Evolutionary conservation across 2,888 invertebrate genomes (phyloP), one percentile per base, ranked within the genome.

Genomic region (Drosophila testacea): DNA sequence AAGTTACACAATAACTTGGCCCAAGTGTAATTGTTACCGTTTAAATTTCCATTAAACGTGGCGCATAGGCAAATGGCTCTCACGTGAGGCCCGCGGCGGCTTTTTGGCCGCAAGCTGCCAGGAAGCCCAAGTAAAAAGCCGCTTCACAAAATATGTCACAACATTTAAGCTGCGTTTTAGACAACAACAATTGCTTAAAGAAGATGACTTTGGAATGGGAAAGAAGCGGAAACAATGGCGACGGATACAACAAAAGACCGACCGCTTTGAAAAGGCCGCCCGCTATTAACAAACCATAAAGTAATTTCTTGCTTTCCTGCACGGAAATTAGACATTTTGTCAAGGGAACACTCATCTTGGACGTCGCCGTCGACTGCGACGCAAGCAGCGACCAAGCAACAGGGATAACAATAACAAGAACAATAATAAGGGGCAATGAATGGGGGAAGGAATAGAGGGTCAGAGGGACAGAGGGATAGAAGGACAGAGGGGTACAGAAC

Each of bases 271-370:
- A 73, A 75, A 79, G 83, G 80, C 83, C 83, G 85, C 78, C 87
- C 71, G 79, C 88, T 88, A 88, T 88, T 88, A 88, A 83, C 89
- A 88, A 88, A 88, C 88, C 88, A 84, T 88, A 88, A 88, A 88
- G 88, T 88, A 86, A 88, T 85, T 88, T 88, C 87, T 88, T 88
- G 86, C 82, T 88, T 88, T 87, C 87, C 87, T 83, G 76, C 86
- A 80, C 80, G 88, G 88, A 88, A 88, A 88, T 88, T 88, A 88
- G 87, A 86, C 85, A 84, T 88, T 88, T 88, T 88, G 88, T 88
- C 88, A 88, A 83, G 88, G 88, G 88, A 88, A 79, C 87, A 83
- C 77, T 83, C 81, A 77, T 71, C 61, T 67, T 62, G 44, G 44
- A 46, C 74, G 42, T 56, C 65, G 65, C 57, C 52, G 7, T 32